These are phyloP conservation scores for Callyntrura guangdongensis DNA, from an alignment of 2,888 invertebrate species.

Conservation along the genomic window DNA sequence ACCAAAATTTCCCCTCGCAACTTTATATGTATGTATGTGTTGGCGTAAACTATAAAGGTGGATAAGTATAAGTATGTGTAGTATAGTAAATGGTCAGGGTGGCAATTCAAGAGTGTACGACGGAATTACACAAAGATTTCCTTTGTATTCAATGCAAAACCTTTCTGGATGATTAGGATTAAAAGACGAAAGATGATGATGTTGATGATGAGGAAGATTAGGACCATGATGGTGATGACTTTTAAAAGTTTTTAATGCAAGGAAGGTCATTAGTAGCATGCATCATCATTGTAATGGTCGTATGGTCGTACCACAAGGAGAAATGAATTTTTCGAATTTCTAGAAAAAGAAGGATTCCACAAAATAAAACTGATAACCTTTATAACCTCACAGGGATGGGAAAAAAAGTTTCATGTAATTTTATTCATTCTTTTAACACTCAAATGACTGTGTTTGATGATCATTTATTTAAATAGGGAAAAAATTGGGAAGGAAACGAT, in stretches of 20 bases:
- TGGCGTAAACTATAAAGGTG: not conserved
- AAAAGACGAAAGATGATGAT: constrained; percentile 25
- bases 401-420: not conserved
- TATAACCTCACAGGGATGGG: not conserved
- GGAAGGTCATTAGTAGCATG: constrained; percentile 11
- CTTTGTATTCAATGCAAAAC: constrained; percentile 19
- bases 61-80: not conserved
- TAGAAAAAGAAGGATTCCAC: not conserved
- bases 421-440: not conserved
- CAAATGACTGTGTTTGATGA: constrained; percentile 35
- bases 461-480: constrained; percentile 52
- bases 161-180: constrained; percentile 47
- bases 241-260: constrained; percentile 37
- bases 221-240: not conserved
- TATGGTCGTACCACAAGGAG: not conserved
- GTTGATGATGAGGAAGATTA: not conserved
- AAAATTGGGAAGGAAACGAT: constrained; percentile 51
- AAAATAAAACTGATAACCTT: not conserved
- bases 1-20: constrained; percentile 31
- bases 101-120: not conserved
- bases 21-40: not conserved
- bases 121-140: constrained; percentile 37
- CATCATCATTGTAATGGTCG: not conserved
- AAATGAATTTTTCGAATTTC: not conserved
- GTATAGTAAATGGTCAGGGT: not conserved